Evolutionary conservation across 1,140 invertebrate species (phyloP), one percentile per base, ranked within the genome.

Genomic region (Penaeus japonicus): DNA sequence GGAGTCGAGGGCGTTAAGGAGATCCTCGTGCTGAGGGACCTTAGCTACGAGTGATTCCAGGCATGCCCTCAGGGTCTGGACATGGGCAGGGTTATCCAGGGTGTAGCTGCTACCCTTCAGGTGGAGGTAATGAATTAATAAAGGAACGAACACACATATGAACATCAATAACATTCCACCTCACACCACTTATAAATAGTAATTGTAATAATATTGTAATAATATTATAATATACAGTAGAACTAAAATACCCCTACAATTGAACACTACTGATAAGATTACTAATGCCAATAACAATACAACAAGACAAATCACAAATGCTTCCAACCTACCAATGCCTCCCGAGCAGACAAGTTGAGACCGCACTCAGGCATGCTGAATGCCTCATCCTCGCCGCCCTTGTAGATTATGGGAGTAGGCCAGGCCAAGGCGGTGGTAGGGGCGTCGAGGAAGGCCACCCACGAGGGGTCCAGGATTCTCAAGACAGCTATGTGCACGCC

Each of bases 401-500:
- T 20, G 18, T 39, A 55, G 18, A 85, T 39, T 30, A 87, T 79
- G 2, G 87, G 92, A 0, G 94, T 94, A n/a, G 93, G 93, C 95
- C 95, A 96, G 4, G 92, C 93, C 2, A 94, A 93, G 2, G 95
- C 95, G 2, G 93, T 91, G 0, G 95, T 95, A 57, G 93, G 91
- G 1, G 92, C 92, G 89, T 96, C 95, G 0, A 96, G 91, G 79
- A 93, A 93, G 10, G 92, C 90, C 30, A 96, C 84, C 92, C 95
- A 94, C 0, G 93, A 47, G 20, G 93, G 89, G 47, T 93, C 85
- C 22, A 93, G 47, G 4, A 92, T 89, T 39, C 93, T 91, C 12
- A 92, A 92, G 70, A 96, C 91, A 35, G 95, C 95, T 30, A 97
- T 93, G 89, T 96, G 96, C 81, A 97, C 92, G 1, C 97, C 97